Base-by-base conservation (phyloP, 2,888 invertebrate genomes). In the Ormyrus rosae region DNA sequence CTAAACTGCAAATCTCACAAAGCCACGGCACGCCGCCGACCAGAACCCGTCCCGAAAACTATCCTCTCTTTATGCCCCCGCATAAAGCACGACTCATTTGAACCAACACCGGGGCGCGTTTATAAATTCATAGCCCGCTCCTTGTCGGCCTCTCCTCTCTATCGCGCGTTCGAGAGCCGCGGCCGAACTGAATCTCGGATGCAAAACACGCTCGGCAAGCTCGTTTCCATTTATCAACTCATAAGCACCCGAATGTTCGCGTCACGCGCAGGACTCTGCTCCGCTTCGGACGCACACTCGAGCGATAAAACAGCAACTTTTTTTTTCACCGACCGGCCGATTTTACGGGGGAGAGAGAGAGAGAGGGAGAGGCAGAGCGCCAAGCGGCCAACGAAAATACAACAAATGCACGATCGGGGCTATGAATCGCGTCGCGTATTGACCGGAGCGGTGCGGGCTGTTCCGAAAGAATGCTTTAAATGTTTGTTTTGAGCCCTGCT, bases 211-310 rank as follows among this genome's bases (percentile, higher is more conserved):
- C 34, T 34, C 72, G 65, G 67, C 48, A 7, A 55, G 78, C 46
- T 61, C 78, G 72, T 55, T 72, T 78, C 73, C 78, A 73, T 78
- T 78, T 73, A 73, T 78, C 78, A 78, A 72, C 61, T 68, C 63
- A 68, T 73, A 73, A 78, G 68, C 71, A 68, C 46, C 68, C 68
- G 63, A 73, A 73, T 68, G 63, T 63, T 45, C 61, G 55, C 63
- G 78, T 78, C 78, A 63, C 48, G 73, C 51, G 68, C 78, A 78
- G 13, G 6, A n/a, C 9, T 45, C 55, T 19, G n/a, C 58, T 56
- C 13, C 34, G 63, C 58, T 58, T 56, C 58, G 56, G 70, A 70
- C 13, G 55, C 53, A 10, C 64, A 19, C 58, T 34, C 67, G 67
- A 53, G 51, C 64, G 48, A 69, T 68, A 69, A 68, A 68, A 45